Conservation (phyloP, 2,888 invertebrate genomes). For the Siphlonurus alternatus region DNA sequence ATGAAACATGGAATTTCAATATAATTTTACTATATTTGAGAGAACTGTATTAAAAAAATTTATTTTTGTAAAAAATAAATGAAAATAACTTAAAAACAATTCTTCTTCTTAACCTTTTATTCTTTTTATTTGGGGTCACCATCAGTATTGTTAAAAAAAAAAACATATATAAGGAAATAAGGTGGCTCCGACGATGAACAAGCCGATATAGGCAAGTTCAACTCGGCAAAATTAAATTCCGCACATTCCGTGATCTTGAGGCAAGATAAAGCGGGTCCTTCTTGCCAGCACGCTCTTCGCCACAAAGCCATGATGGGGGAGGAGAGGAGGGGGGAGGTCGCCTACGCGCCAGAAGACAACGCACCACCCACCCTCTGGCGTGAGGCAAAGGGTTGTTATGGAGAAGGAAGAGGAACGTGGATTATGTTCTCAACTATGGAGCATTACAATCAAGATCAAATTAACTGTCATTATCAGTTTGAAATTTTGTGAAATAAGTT, state of each 20-base stretch:
- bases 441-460: no score
- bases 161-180: neutral
- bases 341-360: neutral
- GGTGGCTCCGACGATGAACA: no score
- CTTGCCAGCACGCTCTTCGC: neutral
- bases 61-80: no score
- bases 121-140: neutral
- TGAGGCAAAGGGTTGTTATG: neutral
- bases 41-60: no score
- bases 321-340: neutral
- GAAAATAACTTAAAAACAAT: no score
- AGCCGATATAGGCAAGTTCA: neutral
- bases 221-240: neutral
- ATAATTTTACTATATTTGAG: no score
- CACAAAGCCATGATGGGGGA: neutral
- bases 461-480: no score
- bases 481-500: no score
- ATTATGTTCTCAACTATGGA: neutral
- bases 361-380: neutral
- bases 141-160: neutral
- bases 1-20: no score
- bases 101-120: no score
- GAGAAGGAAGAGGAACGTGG: neutral
- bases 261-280: neutral
- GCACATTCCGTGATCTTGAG: neutral